Evolutionary conservation across 53 echinoderm and acorn worm genomes (phyloP).

Genomic region (Glandiceps talaboti): DNA sequence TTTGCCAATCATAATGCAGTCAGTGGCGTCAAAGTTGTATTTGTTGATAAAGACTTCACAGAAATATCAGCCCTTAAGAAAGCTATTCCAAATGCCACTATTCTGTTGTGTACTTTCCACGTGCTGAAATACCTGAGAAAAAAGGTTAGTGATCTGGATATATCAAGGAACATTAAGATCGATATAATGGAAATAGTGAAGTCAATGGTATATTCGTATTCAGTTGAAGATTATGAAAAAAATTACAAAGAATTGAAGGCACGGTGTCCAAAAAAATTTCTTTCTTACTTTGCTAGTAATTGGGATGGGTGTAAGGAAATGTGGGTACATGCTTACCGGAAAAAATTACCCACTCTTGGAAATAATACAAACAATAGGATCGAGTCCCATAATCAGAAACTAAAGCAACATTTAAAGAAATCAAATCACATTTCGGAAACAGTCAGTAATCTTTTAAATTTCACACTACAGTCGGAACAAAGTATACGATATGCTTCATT

Average conservation of each 20-base stretch:
- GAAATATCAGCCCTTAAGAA: not conserved
- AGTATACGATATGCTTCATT: not conserved
- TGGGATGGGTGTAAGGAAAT: not conserved
- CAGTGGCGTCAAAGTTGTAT: not conserved
- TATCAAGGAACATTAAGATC: not conserved
- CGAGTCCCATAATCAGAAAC: not conserved
- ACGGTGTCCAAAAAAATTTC: not conserved
- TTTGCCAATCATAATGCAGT: not conserved
- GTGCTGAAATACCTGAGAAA: not conserved
- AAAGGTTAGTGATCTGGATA: not conserved
- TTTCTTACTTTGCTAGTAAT: not conserved
- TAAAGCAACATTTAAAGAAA: no score
- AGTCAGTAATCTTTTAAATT: not conserved
- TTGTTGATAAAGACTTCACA: not conserved
- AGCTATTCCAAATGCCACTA: not conserved
- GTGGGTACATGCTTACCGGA: not conserved
- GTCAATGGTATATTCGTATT: not conserved
- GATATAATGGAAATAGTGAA: not conserved
- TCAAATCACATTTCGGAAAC: not conserved
- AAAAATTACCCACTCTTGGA: not conserved
- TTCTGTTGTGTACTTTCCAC: not conserved
- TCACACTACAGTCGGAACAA: not conserved
- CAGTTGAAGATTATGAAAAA: not conserved
- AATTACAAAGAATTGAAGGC: not conserved
- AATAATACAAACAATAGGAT: not conserved